Conservation (phyloP, 2,113 vertebrate species). For the Gymnogyps californianus region DNA sequence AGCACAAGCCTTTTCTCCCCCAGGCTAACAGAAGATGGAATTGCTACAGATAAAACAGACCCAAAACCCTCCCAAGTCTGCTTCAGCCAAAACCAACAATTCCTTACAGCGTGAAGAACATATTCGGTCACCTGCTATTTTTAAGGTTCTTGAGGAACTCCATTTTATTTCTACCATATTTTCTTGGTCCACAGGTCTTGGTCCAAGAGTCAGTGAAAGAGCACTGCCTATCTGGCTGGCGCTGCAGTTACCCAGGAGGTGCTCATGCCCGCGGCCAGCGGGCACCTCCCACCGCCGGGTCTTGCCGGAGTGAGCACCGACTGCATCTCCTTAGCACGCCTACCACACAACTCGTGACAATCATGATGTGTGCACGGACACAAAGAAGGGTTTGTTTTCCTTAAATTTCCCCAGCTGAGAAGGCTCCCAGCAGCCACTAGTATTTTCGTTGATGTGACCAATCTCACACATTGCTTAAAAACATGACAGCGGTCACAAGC, state of each 20-base stretch:
- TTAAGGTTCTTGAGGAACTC: not conserved
- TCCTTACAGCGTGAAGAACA: not conserved
- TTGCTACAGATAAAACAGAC: not conserved
- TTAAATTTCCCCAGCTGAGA: not conserved
- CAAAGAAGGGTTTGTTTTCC: conserved; percentile 47
- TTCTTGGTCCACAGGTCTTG: not conserved
- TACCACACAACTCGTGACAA: not conserved
- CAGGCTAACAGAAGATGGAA: not conserved
- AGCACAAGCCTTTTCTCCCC: not conserved
- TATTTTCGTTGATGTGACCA: not conserved
- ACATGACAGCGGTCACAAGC: not conserved
- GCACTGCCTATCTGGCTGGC: not conserved
- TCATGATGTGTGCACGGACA: not conserved
- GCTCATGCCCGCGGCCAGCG: not conserved
- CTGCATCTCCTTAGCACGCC: not conserved
- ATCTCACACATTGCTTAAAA: not conserved
- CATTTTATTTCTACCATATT: not conserved
- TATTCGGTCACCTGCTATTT: not conserved
- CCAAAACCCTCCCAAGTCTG: not conserved
- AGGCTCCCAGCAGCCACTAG: not conserved
- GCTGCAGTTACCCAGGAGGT: not conserved
- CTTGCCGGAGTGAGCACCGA: not conserved
- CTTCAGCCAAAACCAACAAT: not conserved
- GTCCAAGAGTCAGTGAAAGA: rapidly evolving
- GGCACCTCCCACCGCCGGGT: not conserved